Evolutionary conservation across 2,888 invertebrate genomes (phyloP).

Genomic region (Odontomyia ornata): DNA sequence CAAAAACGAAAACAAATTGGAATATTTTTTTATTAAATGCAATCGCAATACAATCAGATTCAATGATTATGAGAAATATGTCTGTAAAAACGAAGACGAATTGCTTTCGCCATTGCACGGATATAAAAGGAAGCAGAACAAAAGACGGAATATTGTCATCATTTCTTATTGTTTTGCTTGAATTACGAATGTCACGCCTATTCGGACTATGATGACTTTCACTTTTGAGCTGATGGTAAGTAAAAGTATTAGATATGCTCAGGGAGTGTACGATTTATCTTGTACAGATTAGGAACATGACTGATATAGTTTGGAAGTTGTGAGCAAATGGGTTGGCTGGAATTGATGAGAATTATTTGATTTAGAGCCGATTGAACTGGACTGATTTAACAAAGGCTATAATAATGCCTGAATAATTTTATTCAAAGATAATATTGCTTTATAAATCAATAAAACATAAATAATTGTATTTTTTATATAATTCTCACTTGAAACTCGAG

Average conservation of each 20-base stretch:
- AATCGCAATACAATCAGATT: not conserved
- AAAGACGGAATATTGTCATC: not conserved
- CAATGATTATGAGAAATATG: too few species aligned
- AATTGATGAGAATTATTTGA: too few species aligned
- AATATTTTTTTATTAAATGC: not conserved
- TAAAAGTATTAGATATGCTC: not conserved
- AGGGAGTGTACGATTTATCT: not conserved
- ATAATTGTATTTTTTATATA: too few species aligned
- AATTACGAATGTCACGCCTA: not conserved
- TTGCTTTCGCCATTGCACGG: not conserved
- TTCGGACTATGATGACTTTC: not conserved
- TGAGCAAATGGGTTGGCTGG: too few species aligned
- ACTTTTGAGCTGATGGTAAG: not conserved
- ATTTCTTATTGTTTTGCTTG: too few species aligned
- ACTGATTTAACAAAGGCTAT: too few species aligned
- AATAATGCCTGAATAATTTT: too few species aligned
- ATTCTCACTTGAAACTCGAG: too few species aligned
- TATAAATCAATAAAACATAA: too few species aligned
- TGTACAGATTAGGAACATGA: not conserved
- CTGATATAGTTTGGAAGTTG: too few species aligned
- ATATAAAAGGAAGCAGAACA: not conserved
- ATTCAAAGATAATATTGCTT: too few species aligned
- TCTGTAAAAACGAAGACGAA: not conserved
- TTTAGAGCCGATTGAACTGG: too few species aligned
- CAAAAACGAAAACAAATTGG: not conserved